Evolutionary conservation across 2,113 vertebrate genomes (phyloP).

Genomic region (Dryoscopus gambensis): DNA sequence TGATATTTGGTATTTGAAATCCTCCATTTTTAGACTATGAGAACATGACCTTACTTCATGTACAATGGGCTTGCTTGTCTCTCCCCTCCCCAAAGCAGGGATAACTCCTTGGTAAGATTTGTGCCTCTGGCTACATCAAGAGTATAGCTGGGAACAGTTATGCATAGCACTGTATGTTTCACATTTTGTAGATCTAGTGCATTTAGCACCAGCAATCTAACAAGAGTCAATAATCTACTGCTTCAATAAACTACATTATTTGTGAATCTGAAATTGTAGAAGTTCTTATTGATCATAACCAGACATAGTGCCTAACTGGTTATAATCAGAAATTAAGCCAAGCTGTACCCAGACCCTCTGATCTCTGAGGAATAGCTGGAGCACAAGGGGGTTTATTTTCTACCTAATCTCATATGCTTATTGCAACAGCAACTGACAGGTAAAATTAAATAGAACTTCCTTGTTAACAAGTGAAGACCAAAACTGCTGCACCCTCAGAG

Average conservation of each 20-base stretch:
- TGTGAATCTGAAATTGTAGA: background rate
- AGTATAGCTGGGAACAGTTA: background rate
- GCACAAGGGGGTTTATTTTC: background rate
- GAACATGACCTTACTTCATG: background rate
- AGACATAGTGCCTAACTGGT: background rate
- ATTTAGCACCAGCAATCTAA: background rate
- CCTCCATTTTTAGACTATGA: background rate
- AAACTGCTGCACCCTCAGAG: background rate
- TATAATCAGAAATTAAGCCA: background rate
- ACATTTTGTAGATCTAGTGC: background rate
- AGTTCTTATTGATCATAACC: background rate
- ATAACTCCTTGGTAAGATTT: background rate
- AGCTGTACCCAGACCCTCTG: background rate
- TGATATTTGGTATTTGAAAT: background rate
- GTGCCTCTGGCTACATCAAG: accelerated
- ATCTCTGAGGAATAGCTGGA: background rate
- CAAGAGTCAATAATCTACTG: background rate
- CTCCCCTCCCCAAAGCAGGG: background rate
- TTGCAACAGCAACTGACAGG: background rate
- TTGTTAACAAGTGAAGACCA: background rate
- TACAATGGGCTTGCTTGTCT: background rate
- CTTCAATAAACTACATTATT: background rate
- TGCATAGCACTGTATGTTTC: background rate
- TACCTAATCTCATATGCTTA: background rate
- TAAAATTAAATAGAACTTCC: background rate